Percentiles rank a stretch among this genome's conserved stretches.
Conservation (phyloP, 2,113 vertebrate species). For the Thunnus thynnus region DNA sequence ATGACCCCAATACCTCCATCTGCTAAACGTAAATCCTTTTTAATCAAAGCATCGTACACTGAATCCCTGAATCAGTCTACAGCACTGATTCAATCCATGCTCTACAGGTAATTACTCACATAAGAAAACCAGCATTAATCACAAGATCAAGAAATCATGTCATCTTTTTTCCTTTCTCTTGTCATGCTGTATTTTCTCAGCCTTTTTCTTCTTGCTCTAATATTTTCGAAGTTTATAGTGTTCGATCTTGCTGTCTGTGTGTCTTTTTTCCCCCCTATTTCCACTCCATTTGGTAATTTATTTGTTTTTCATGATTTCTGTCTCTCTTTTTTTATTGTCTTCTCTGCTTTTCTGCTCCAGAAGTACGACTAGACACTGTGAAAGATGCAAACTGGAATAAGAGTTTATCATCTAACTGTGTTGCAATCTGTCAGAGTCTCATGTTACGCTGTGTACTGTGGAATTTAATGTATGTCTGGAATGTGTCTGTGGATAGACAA, state of each 20-base stretch:
- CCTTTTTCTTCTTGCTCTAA: background rate
- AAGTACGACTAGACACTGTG: background rate
- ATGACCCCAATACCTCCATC: slow-evolving; percentile 41
- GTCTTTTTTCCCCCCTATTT: background rate
- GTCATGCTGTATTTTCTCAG: background rate
- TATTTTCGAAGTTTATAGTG: background rate
- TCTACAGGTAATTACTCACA: slow-evolving; percentile 21
- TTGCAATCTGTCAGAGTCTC: background rate
- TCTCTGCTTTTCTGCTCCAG: background rate
- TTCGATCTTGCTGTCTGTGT: background rate
- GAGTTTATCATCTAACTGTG: background rate
- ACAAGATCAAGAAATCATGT: slow-evolving; percentile 1
- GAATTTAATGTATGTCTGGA: background rate
- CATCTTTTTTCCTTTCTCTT: background rate
- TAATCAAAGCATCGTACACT: slow-evolving; percentile 13
- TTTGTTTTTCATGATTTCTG: slow-evolving; percentile 48
- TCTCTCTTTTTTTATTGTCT: background rate
- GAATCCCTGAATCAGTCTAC: background rate
- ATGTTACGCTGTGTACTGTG: background rate
- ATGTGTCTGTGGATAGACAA: slow-evolving; percentile 8
- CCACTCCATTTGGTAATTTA: slow-evolving; percentile 32
- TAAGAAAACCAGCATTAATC: slow-evolving; percentile 42
- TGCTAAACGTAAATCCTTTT: slow-evolving; percentile 29
- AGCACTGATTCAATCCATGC: slow-evolving; percentile 1
- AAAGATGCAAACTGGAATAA: background rate